A percentile compares a stretch with the other conserved stretches of the same genome.
These are phyloP conservation scores for Eupsilia transversa DNA, from an alignment of 2,888 invertebrate genomes.

Conservation along the genomic window DNA sequence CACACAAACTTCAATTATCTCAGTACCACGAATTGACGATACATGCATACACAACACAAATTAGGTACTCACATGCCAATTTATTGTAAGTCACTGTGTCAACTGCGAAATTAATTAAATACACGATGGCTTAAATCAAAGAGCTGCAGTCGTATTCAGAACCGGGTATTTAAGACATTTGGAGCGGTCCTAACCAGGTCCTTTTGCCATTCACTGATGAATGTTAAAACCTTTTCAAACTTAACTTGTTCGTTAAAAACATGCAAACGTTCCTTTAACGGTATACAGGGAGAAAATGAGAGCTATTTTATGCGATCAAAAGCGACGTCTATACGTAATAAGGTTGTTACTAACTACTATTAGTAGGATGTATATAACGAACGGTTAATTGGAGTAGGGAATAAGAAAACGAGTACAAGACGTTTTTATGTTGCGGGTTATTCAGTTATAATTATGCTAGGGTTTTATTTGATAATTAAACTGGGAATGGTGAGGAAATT, in stretches of 20 bases:
- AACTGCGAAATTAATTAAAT: conserved; percentile 75
- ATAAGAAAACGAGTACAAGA: conserved; percentile 52
- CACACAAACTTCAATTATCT: too few relatives aligned
- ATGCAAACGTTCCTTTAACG: conserved; percentile 79
- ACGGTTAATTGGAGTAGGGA: conserved; percentile 71
- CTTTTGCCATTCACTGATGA: conserved; percentile 81
- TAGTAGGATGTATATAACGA: conserved; percentile 62
- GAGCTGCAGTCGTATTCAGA: conserved; percentile 71
- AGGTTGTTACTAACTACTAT: conserved; percentile 74
- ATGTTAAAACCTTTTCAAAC: conserved; percentile 79
- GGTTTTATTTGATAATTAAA: conserved; percentile 39
- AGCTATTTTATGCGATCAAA: conserved; percentile 81
- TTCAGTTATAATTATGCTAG: conserved; percentile 38
- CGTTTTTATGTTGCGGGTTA: conserved; percentile 21
- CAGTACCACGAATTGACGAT: neutral
- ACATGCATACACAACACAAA: conserved; percentile 11
- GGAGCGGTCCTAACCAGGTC: conserved; percentile 85
- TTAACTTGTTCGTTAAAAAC: conserved; percentile 84
- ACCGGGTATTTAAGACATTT: conserved; percentile 84
- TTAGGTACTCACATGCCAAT: conserved; percentile 22
- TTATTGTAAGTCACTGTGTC: conserved; percentile 69
- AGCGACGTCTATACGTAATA: conserved; percentile 76
- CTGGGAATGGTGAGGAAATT: neutral
- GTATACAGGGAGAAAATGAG: conserved; percentile 72
- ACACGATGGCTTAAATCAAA: conserved; percentile 72